Evolutionary conservation across 2,888 invertebrate genomes (phyloP).

Genomic region (Tineola bisselliella): DNA sequence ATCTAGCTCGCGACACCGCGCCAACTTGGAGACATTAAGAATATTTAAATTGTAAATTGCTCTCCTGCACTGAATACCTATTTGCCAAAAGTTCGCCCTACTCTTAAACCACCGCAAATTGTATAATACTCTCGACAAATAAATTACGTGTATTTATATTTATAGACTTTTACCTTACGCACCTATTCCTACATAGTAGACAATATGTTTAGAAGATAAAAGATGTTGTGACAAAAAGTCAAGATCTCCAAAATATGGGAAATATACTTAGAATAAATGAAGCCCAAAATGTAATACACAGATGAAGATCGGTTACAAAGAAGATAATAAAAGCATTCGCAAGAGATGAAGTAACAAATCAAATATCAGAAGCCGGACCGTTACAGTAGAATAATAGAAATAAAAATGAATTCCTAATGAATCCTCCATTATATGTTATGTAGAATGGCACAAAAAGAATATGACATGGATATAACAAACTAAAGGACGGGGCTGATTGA

Average conservation of each 20-base stretch:
- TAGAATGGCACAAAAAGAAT: slow-evolving; percentile 12
- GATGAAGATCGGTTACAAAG: neutral
- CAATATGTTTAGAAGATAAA: no score
- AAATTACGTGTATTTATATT: neutral
- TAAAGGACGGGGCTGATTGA: slow-evolving; percentile 65
- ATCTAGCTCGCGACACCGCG: slow-evolving; percentile 29
- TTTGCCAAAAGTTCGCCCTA: slow-evolving; percentile 39
- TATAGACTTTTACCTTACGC: neutral
- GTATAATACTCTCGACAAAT: slow-evolving; percentile 13
- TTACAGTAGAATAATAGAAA: slow-evolving; percentile 5
- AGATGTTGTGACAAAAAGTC: no score
- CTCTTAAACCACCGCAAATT: slow-evolving; percentile 19
- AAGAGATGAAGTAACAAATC: neutral
- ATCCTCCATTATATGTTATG: slow-evolving; percentile 6
- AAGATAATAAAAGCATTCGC: neutral
- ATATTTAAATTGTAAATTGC: slow-evolving; percentile 68
- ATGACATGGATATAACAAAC: slow-evolving; percentile 64
- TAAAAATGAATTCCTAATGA: slow-evolving; percentile 11
- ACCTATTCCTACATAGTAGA: no score
- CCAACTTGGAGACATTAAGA: slow-evolving; percentile 65
- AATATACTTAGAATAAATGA: no score
- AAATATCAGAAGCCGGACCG: slow-evolving; percentile 5
- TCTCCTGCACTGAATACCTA: slow-evolving; percentile 65
- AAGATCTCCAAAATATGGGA: no score
- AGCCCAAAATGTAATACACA: no score